Evolutionary conservation across 2,113 vertebrate genomes (phyloP).

Genomic region (Halcyon senegalensis): DNA sequence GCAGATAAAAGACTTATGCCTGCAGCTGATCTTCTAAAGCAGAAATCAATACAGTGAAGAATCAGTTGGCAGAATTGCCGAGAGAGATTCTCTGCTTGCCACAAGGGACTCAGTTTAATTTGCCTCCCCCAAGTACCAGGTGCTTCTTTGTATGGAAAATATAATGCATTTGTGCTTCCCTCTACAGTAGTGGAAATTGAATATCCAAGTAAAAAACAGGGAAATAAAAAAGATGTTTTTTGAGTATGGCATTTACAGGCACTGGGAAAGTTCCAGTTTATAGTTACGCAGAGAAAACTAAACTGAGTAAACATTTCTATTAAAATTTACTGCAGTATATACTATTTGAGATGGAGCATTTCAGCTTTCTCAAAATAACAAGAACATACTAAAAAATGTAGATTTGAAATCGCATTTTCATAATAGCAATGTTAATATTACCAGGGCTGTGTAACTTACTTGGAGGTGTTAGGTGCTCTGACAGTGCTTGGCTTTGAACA

Average conservation of each 20-base stretch:
- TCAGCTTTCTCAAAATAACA: not conserved
- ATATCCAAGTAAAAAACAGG: not conserved
- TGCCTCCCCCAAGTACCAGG: not conserved
- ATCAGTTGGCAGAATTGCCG: not conserved
- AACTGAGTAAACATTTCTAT: not conserved
- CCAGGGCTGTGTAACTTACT: not conserved
- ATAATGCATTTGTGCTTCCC: not conserved
- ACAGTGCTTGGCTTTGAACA: not conserved
- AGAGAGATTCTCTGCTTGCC: not conserved
- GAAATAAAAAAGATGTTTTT: not conserved
- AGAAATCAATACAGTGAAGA: conserved; percentile 37
- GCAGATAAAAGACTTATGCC: not conserved
- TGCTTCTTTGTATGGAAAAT: not conserved
- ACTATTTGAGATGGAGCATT: not conserved
- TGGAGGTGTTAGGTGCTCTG: not conserved
- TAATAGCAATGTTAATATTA: not conserved
- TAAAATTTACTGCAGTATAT: not conserved
- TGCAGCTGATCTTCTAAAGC: conserved; percentile 42
- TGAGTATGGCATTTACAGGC: not conserved
- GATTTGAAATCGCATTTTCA: not conserved
- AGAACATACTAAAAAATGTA: not conserved
- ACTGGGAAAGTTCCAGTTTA: not conserved
- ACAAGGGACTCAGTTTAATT: conserved; percentile 14
- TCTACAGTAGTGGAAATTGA: not conserved
- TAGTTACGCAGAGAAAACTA: not conserved